Base-by-base conservation (phyloP, 37 sponge, comb jelly and placozoan genomes). In the Haliclona indistincta region DNA sequence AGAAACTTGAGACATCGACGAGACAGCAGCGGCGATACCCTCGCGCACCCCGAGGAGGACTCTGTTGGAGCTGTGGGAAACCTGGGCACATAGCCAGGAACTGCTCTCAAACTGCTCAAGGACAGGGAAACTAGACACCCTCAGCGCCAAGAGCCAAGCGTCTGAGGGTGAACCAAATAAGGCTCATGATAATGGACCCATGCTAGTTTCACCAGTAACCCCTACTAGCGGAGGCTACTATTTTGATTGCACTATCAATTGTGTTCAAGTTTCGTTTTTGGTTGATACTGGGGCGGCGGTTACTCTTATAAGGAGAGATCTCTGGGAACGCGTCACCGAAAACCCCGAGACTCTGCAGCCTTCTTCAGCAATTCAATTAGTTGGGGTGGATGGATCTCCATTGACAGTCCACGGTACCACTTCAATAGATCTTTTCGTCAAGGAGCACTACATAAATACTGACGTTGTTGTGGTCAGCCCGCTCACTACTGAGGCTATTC, bases 241-340 rank as follows among this genome's bases (percentile, higher is more conserved):
- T 15, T 26, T 77, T n/a, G n/a, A 62, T 22, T 63, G 62, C 20
- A 29, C 33, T n/a, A 64, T 84, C 4, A 38, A 44, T 20, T 76
- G 84, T 25, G 45, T 25, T 8, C 19, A 43, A 33, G 38, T 69
- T 19, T 61, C 62, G 20, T 60, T 77, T 7, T 35, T 84, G 63
- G 37, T 71, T 26, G 85, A 84, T 37, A 84, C 78, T 30, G 77
- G 85, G 17, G 83, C 83, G 30, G 71, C 85, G 2, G 78, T 84
- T 10, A 84, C 64, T 13, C 78, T 84, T 19, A n/a, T 84, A 43
- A 49, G 54, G 55, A 64, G 62, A 52, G 78, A 62, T 10, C 35
- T 30, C 20, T 68, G 69, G 69, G 13, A 33, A 34, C 26, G 29
- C 13, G 36, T 68, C 20, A 44, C 32, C 28, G 25, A 19, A 23